Conservation (phyloP, 2,113 vertebrate species). For the Ginglymostoma cirratum region DNA sequence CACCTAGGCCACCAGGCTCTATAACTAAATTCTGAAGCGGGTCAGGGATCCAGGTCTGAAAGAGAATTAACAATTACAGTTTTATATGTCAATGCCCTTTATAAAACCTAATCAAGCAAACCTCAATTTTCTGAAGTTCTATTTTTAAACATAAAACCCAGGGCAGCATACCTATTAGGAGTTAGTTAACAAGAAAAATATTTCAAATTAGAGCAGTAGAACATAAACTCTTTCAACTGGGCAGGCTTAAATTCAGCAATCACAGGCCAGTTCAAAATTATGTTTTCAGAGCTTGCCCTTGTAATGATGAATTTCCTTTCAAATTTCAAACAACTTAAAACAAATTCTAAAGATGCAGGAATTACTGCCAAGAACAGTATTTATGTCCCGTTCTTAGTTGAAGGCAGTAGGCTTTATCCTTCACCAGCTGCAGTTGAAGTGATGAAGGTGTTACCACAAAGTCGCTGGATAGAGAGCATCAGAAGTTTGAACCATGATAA, state of each 20-base stretch:
- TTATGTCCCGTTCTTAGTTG: background rate
- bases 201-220: conserved; percentile 26
- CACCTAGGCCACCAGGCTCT: no score
- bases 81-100: conserved; percentile 25
- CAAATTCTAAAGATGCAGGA: background rate
- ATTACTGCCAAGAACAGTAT: background rate
- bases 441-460: background rate
- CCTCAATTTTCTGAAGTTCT: background rate
- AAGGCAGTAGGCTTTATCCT: background rate
- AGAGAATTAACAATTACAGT: conserved; percentile 24
- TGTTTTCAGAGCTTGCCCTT: no score
- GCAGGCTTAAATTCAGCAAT: background rate
- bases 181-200: conserved; percentile 20
- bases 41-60: background rate
- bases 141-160: conserved; percentile 31
- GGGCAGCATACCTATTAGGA: conserved; percentile 22
- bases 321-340: background rate
- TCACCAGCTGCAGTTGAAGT: background rate
- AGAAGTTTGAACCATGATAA: background rate
- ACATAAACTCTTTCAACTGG: background rate
- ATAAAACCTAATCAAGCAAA: conserved; percentile 28
- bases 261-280: background rate
- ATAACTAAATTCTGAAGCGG: background rate
- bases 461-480: background rate
- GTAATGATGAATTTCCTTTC: background rate